Evolutionary conservation across 2,888 invertebrate species (phyloP), one percentile per base, ranked within the genome.

Genomic region (Dinocampus coccinellae): DNA sequence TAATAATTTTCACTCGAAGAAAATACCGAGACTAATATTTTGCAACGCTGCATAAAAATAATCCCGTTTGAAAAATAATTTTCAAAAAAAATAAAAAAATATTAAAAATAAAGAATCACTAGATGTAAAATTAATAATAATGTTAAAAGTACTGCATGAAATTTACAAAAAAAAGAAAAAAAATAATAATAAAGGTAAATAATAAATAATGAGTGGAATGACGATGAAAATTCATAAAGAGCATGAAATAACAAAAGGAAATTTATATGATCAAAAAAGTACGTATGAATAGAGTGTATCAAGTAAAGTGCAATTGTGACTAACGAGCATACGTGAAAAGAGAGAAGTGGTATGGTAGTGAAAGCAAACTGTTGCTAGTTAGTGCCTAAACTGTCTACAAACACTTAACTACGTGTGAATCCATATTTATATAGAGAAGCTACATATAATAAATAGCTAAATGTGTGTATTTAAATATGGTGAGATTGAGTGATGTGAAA

Each of bases 361-460:
- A 63, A 64, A 70, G 47, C 69, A 70, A 70, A 70, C 70, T 70
- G 70, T 70, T 70, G 70, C 70, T 70, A 61, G 61, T 58, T 64
- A 58, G 34, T 33, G 63, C n/a, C n/a, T 39, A 33, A 34, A 53
- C 53, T 65, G 22, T 65, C 52, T 65, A 9, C 53, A 65, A 65
- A 65, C 55, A 65, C 34, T 20, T 29, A 26, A 63, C 65, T 65
- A 42, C n/a, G 22, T 20, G 20, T 34, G n/a, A 22, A 58, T 9
- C 33, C 29, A 57, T 11, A 29, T 26, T 16, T 20, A 60, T 7
- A 60, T 10, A 60, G 29, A 60, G n/a, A n/a, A n/a, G n/a, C n/a
- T 34, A 16, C 4, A 60, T 34, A 11, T 16, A 55, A 55, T 55
- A 24, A 9, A 55, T 13, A 24, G 1, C 13, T 3, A 39, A 39